A percentile compares a stretch with the other conserved stretches of the same genome.
Conservation (phyloP, 2,888 invertebrate genomes). For the Cenopis cana region DNA sequence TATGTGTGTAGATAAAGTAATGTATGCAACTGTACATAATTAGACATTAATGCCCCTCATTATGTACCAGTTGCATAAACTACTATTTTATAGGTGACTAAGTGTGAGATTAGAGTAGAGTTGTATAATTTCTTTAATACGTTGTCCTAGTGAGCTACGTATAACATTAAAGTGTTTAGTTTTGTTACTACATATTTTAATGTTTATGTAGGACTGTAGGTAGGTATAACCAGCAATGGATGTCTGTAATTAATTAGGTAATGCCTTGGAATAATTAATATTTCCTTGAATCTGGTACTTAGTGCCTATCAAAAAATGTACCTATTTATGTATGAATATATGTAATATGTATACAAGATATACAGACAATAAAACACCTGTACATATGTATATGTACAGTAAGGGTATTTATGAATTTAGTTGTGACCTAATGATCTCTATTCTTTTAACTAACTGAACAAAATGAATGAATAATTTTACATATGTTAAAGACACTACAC, state of each 20-base stretch:
- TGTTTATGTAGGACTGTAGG: too few species aligned
- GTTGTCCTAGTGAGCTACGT: neutral
- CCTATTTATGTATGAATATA: neutral
- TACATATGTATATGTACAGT: conserved; percentile 12
- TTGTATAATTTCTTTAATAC: neutral
- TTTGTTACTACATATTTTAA: neutral
- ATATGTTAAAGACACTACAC: conserved; percentile 3
- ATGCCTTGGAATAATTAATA: neutral
- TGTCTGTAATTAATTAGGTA: neutral
- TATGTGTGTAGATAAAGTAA: too few species aligned
- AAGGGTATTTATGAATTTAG: conserved; percentile 10
- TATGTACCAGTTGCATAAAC: too few species aligned
- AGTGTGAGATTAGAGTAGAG: neutral
- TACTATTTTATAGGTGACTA: too few species aligned
- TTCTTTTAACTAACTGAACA: conserved; percentile 1
- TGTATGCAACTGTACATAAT: too few species aligned
- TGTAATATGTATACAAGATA: neutral
- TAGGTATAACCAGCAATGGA: neutral
- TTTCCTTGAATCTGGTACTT: neutral
- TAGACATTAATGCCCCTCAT: too few species aligned
- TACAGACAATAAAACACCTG: too few species aligned
- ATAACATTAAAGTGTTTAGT: neutral
- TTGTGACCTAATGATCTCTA: conserved; percentile 28
- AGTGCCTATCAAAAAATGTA: neutral
- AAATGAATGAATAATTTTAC: conserved; percentile 3